Evolutionary conservation across 2,888 invertebrate species (phyloP), one percentile per base, ranked within the genome.

Genomic region (Chymomyza procnemis): DNA sequence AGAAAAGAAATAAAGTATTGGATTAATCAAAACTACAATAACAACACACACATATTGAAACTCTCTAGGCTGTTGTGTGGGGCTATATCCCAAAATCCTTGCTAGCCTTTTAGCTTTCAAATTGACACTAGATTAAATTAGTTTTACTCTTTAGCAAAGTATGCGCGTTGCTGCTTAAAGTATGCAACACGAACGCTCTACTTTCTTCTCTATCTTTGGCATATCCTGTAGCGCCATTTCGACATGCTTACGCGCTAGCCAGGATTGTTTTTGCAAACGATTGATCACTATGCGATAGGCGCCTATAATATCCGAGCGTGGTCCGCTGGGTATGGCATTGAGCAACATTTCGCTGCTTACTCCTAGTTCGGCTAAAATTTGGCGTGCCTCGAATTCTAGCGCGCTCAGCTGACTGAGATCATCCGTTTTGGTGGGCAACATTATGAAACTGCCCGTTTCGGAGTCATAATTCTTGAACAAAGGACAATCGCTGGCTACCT

Each of bases 261-360:
- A 90, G n/a, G 90, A 88, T 64, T 91, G 91, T 66, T 91, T 91
- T 69, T 92, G 91, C 61, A 92, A 84, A 14, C 92, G 91, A 88
- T 94, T 94, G 70, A 95, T 91, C 46, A 95, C 91, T 68, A 95
- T 95, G 54, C 95, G 92, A 89, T 95, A 95, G 57, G 94, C 93
- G 9, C 95, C 95, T 57, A 94, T 94, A 47, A 95, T 92, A 73
- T 94, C 93, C 78, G 93, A 94, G 60, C 93, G 91, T 1, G 94
- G 93, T 34, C 94, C 94, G 71, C 92, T 92, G 50, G 91, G 91
- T 19, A 92, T 90, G 19, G 93, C 92, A 47, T 92, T 91, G 61
- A 92, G 91, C 55, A 95, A 89, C 92, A 93, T 93, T 66, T 92
- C 92, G 0, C 92, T 90, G 14, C 91, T 92, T 47, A 95, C 93